Conservation (phyloP, 1,140 invertebrate genomes). For the Microvelia longipes region DNA sequence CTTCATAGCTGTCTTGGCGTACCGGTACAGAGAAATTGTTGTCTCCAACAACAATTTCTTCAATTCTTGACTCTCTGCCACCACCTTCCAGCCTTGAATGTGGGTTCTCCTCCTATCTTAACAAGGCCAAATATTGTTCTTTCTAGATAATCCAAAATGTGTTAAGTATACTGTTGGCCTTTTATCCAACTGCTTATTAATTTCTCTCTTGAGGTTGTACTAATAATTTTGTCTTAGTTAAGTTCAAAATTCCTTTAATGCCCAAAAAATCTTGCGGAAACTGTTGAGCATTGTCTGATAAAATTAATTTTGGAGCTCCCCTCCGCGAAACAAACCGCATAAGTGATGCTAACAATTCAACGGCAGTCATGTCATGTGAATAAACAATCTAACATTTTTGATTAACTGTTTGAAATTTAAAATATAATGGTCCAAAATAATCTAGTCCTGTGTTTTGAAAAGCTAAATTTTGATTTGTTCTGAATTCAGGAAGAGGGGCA, state of each 20-base stretch:
- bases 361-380: background rate
- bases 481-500: background rate
- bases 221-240: background rate
- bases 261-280: background rate
- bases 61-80: background rate
- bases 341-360: background rate
- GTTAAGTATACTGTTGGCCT: background rate
- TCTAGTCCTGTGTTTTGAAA: background rate
- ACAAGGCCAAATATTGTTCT: background rate
- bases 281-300: background rate
- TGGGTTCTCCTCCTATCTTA: background rate
- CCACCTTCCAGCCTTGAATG: background rate
- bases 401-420: background rate
- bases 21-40: too few species aligned
- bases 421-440: background rate
- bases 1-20: background rate
- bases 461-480: background rate
- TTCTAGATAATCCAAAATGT: background rate
- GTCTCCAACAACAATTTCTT: background rate
- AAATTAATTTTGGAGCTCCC: background rate
- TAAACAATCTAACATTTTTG: background rate
- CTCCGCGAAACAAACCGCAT: background rate
- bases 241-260: background rate
- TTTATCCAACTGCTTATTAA: background rate
- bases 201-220: background rate